A percentile compares a stretch with the other conserved stretches of the same genome.
Evolutionary conservation across 2,113 vertebrate species (phyloP).

Genomic region (Scatophagus argus): DNA sequence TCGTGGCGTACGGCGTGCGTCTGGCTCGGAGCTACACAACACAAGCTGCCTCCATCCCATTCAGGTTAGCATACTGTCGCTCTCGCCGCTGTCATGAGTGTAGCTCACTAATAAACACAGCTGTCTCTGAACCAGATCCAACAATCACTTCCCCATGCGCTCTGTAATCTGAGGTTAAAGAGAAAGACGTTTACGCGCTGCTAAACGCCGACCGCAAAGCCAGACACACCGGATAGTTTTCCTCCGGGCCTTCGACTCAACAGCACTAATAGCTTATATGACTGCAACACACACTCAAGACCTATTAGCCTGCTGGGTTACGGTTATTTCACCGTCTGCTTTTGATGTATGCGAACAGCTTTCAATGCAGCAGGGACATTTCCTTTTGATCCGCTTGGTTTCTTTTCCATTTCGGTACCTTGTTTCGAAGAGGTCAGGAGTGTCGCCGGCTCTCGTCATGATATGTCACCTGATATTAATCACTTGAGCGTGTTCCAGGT

Average conservation of each 20-base stretch:
- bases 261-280: constrained; percentile 49
- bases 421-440: constrained; percentile 42
- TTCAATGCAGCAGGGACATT: not conserved
- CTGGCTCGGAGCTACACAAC: constrained; percentile 22
- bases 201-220: constrained; percentile 39
- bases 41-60: constrained; percentile 11
- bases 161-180: constrained; percentile 78
- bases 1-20: not conserved
- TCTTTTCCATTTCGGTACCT: not conserved
- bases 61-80: constrained; percentile 40
- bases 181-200: constrained; percentile 43
- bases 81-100: constrained; percentile 31
- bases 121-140: constrained; percentile 55
- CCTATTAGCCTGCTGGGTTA: constrained; percentile 44
- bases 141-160: constrained; percentile 44
- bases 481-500: constrained; percentile 27
- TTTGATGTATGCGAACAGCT: constrained; percentile 24
- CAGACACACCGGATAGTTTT: constrained; percentile 33
- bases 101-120: constrained; percentile 60
- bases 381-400: constrained; percentile 19
- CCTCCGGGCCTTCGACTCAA: constrained; percentile 35
- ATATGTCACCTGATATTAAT: constrained; percentile 42
- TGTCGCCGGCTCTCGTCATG: not conserved
- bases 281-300: constrained; percentile 47
- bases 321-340: constrained; percentile 17